Conservation (phyloP, 2,888 invertebrate species). For the Lasius platythorax region DNA sequence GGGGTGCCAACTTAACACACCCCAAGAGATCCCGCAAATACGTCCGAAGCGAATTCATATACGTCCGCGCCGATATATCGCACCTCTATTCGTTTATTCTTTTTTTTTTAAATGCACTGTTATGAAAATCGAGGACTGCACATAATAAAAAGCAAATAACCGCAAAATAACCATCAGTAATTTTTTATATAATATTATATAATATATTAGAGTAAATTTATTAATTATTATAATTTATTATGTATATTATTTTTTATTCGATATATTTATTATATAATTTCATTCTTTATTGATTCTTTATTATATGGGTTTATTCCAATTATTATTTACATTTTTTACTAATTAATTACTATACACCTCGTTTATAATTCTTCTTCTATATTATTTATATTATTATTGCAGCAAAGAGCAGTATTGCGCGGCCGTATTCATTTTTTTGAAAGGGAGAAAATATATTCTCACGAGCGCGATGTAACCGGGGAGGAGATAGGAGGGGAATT, state of each 20-base stretch:
- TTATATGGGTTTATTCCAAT: neutral
- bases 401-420: neutral
- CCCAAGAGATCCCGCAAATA: slow-evolving; percentile 35
- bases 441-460: slow-evolving; percentile 12
- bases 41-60: slow-evolving; percentile 13
- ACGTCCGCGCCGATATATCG: neutral
- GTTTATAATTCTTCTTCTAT: neutral
- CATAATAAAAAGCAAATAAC: neutral
- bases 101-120: neutral
- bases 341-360: neutral
- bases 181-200: neutral
- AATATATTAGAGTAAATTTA: no score
- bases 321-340: neutral
- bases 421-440: slow-evolving; percentile 9
- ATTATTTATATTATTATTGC: slow-evolving; percentile 11
- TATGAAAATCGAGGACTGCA: neutral
- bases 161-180: neutral
- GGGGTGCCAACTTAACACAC: no score
- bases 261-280: neutral
- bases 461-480: neutral
- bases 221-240: neutral
- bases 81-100: neutral
- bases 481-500: neutral
- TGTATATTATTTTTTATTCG: neutral
- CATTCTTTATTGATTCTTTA: neutral